Percentiles rank a stretch among this genome's conserved stretches.
Evolutionary conservation across 2,888 invertebrate species (phyloP).

Genomic region (Cantharis nigra): DNA sequence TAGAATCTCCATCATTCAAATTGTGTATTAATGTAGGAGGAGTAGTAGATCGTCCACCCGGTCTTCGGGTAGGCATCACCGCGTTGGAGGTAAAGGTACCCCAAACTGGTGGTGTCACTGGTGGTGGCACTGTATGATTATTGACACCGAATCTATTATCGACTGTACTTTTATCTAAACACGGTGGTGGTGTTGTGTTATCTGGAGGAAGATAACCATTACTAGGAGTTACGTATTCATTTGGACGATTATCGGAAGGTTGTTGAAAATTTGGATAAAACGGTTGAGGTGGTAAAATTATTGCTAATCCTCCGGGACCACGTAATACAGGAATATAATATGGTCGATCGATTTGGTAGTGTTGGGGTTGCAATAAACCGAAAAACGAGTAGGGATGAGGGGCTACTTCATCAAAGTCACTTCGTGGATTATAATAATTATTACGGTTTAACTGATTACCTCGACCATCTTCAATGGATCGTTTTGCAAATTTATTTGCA

Average conservation of each 20-base stretch:
- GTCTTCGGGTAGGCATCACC: not conserved
- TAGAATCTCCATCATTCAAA: not conserved
- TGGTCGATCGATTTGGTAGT: not conserved
- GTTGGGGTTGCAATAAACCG: not conserved
- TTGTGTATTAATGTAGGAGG: not conserved
- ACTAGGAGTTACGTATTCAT: not conserved
- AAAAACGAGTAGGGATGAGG: not conserved
- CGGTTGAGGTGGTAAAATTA: not conserved
- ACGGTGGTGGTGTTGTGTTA: not conserved
- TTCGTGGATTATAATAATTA: not conserved
- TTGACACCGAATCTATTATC: no score
- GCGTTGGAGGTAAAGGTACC: rapidly evolving
- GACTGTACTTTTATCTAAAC: not conserved
- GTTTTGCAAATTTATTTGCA: not conserved
- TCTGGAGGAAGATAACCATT: not conserved
- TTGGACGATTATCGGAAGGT: not conserved
- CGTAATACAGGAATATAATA: not conserved
- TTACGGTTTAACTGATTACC: not conserved
- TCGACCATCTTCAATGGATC: not conserved
- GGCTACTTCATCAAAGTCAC: not conserved
- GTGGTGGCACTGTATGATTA: no score
- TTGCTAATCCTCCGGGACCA: not conserved
- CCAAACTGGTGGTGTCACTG: not conserved
- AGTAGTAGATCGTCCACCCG: not conserved
- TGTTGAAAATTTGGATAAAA: not conserved